phyloP scores from a whole-genome alignment of 2,888 invertebrate genomes.

The Mythimna vitellina region DNA sequence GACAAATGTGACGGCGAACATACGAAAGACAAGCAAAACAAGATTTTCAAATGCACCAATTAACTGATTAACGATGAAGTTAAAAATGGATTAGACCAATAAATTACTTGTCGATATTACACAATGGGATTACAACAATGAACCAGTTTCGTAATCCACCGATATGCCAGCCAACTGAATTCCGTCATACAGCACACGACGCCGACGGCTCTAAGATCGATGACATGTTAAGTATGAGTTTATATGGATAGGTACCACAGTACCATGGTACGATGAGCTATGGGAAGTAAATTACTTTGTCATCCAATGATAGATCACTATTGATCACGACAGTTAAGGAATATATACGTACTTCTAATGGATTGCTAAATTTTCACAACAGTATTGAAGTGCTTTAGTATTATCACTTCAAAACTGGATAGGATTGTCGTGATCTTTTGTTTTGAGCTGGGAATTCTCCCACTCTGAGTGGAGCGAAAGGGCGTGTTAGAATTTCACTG shows the following conservation, averaged over 20 bases:
- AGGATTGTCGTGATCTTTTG: no score
- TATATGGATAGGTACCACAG: conserved; percentile 13
- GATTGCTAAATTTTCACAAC: conserved; percentile 4
- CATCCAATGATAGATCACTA: conserved; percentile 52
- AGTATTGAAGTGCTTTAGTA: background rate
- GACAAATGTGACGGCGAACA: background rate
- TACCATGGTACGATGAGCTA: conserved; percentile 37
- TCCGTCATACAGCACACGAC: conserved; percentile 35
- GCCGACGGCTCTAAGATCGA: conserved; percentile 54
- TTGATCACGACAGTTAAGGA: conserved; percentile 30
- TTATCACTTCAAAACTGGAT: background rate
- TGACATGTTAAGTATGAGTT: conserved; percentile 16
- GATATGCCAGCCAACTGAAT: conserved; percentile 56
- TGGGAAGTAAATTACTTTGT: conserved; percentile 58
- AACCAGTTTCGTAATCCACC: conserved; percentile 48
- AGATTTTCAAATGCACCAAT: background rate
- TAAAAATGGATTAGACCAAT: conserved; percentile 37
- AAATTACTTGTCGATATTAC: conserved; percentile 40
- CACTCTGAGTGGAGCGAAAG: no score
- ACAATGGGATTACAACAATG: conserved; percentile 45
- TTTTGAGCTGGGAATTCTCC: no score
- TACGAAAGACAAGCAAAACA: background rate
- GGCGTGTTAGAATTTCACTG: no score
- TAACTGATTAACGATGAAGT: background rate
- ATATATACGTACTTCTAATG: conserved; percentile 17